phyloP scores from a whole-genome alignment of 2,888 invertebrate species.

The Zaprionus obscuricornis region DNA sequence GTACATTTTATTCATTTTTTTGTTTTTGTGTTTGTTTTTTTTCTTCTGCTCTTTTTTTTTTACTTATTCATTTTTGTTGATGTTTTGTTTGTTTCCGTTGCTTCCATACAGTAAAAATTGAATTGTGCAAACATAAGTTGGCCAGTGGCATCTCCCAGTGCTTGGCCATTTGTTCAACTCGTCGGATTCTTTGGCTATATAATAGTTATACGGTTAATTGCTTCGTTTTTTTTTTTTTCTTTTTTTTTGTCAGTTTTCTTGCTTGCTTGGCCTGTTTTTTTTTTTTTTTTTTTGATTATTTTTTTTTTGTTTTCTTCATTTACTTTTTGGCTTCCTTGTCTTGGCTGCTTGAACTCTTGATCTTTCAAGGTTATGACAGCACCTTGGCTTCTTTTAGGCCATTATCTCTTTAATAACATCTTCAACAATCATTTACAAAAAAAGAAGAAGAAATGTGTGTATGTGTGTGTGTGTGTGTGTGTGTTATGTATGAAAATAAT shows the following conservation, averaged over 20 bases:
- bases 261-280: slow-evolving; percentile 14
- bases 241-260: slow-evolving; percentile 29
- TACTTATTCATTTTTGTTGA: no score
- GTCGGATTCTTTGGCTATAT: slow-evolving; percentile 40
- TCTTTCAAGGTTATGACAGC: slow-evolving; percentile 65
- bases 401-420: slow-evolving; percentile 71
- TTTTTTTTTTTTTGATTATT: neutral
- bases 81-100: slow-evolving; percentile 5
- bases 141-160: slow-evolving; percentile 40
- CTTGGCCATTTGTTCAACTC: slow-evolving; percentile 27
- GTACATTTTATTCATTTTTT: slow-evolving; percentile 9
- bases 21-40: slow-evolving; percentile 11
- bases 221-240: slow-evolving; percentile 57
- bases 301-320: neutral
- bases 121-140: slow-evolving; percentile 67
- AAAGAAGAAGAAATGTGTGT: no score
- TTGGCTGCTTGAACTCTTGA: slow-evolving; percentile 60
- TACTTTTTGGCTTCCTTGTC: slow-evolving; percentile 39
- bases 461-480: no score
- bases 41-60: slow-evolving; percentile 6
- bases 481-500: slow-evolving; percentile 20
- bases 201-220: slow-evolving; percentile 71
- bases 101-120: slow-evolving; percentile 45
- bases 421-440: slow-evolving; percentile 32
- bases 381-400: slow-evolving; percentile 41